phyloP scores from a whole-genome alignment of 2,113 vertebrate species.

The Mirounga angustirostris region DNA sequence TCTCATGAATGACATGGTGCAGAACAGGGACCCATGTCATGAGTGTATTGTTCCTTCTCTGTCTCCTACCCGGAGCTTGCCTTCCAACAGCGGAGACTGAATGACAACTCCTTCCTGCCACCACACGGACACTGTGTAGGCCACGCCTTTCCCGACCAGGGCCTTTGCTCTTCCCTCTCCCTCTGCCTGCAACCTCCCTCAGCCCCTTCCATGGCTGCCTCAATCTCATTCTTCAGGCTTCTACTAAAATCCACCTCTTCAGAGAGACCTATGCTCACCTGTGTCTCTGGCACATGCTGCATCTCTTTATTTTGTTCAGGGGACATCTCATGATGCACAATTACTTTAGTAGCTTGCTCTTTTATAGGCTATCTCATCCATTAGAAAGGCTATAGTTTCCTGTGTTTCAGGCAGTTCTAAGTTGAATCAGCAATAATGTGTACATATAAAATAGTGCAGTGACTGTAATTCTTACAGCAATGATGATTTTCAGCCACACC shows the following conservation, averaged over 20 bases:
- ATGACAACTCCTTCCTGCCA: not conserved
- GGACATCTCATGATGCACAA: not conserved
- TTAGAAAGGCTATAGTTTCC: not conserved
- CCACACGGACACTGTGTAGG: not conserved
- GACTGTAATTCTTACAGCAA: not conserved
- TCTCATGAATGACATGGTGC: not conserved
- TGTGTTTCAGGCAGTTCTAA: not conserved
- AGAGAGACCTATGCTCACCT: not conserved
- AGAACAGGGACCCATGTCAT: not conserved
- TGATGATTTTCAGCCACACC: conserved; percentile 24
- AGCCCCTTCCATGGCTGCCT: not conserved
- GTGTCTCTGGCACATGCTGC: not conserved
- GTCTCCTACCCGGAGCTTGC: rapidly evolving
- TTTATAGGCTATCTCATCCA: not conserved
- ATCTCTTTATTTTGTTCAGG: not conserved
- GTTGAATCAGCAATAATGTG: conserved; percentile 28
- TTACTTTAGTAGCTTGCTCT: not conserved
- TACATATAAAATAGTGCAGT: not conserved
- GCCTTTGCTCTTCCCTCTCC: not conserved
- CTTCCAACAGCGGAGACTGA: not conserved
- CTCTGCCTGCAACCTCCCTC: not conserved
- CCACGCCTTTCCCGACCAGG: not conserved
- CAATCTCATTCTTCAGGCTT: not conserved
- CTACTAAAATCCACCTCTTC: not conserved
- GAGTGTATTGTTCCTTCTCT: rapidly evolving